Evolutionary conservation across 2,113 vertebrate genomes (phyloP).

Genomic region (Hiodon alosoides): DNA sequence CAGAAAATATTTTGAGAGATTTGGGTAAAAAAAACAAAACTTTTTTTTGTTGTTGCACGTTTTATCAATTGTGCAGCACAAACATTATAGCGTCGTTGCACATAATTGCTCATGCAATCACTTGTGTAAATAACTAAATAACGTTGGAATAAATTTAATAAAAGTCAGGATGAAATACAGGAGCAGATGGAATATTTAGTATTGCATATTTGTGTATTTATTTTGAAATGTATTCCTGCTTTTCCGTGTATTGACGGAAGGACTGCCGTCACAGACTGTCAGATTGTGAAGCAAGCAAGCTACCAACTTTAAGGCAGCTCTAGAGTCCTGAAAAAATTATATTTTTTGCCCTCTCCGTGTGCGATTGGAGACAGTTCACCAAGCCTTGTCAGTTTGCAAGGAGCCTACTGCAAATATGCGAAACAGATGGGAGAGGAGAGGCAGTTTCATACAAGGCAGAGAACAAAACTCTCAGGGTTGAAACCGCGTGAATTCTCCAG

Average conservation of each 20-base stretch:
- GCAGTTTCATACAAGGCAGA: neutral
- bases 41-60: neutral
- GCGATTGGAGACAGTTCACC: neutral
- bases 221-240: neutral
- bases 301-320: neutral
- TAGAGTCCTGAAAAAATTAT: constrained; percentile 5
- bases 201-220: neutral
- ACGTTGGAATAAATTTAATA: too few species aligned
- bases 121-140: too few species aligned
- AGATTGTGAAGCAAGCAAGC: neutral
- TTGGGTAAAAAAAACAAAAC: neutral
- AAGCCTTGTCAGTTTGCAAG: constrained; percentile 9
- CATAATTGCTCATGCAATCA: too few species aligned
- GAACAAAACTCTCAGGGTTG: neutral
- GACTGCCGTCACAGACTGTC: neutral
- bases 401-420: constrained; percentile 15
- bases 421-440: constrained; percentile 6
- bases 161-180: neutral
- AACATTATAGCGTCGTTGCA: neutral
- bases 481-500: neutral
- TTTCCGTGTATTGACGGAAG: constrained; percentile 1
- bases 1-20: neutral
- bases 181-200: neutral
- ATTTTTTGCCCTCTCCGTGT: neutral
- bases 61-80: neutral